Evolutionary conservation across 2,888 invertebrate species (phyloP), one percentile per base, ranked within the genome.

Genomic region (Bhutanitis thaidina): DNA sequence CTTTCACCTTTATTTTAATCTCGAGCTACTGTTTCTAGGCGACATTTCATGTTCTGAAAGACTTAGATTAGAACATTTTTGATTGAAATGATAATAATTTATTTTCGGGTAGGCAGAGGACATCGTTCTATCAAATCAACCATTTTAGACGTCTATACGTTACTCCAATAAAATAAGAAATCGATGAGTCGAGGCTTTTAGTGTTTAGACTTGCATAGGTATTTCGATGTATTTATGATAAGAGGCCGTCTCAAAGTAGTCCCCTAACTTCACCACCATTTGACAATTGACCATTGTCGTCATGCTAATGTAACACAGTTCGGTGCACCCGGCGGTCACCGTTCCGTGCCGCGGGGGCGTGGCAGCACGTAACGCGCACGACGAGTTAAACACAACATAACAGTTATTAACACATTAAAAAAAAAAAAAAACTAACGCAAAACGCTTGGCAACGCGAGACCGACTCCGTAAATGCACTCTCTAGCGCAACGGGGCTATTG

Each of bases 391-490:
- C 47, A 66, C 62, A 34, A 34, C 34, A n/a, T 34, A 69, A 64
- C 70, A 65, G 62, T 65, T 64, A 70, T n/a, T 73, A 71, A 67
- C 74, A 76, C 75, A 73, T 67, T 73, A 71, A 71, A 78, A 78
- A 70, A 79, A n/a, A n/a, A n/a, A 78, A 81, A 77, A 70, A 71
- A 69, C 59, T 61, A 62, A 67, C 62, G 63, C 70, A 78, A 83
- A 85, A 87, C 85, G 79, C 86, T 88, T 87, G 80, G 68, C 79
- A 77, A 80, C 74, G 68, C 64, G 65, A 69, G 80, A 68, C 65
- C 68, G 69, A 76, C 77, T 74, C 86, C 86, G 83, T 87, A 88
- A 87, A 87, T 87, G 88, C 88, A 88, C 85, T 83, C 80, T 74
- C 83, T 77, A 84, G 84, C 84, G 83, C 86, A 84, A 81, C 83